Evolutionary conservation across 2,888 invertebrate species (phyloP), one percentile per base, ranked within the genome.

Genomic region (Aporophyla lueneburgensis): DNA sequence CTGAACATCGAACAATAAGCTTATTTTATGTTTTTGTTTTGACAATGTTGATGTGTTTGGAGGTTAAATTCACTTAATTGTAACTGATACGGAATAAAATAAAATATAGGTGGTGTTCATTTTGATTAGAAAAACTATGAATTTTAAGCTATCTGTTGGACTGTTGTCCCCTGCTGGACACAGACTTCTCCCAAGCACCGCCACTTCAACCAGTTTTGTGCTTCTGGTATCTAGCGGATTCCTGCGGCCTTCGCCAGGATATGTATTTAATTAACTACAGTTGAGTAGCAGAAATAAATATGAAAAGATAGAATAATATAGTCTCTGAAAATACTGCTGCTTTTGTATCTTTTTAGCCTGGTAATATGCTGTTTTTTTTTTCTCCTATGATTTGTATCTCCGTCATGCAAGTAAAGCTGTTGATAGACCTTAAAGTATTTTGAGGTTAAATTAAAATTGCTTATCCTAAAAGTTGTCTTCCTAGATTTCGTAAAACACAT

Each of bases 21-120:
- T 69, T 78, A 74, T 76, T 87, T 87, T 87, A 87, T 86, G 80
- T 85, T 82, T 87, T 82, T 86, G 87, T 87, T 86, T 85, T 86
- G 85, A 82, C 79, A 81, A 24, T 59, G 19, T 59, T 53, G 68
- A 27, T 69, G 46, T 70, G 61, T 81, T 79, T 79, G 76, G 72
- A 73, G 82, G 79, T 73, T 67, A 70, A 65, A 63, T 79, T 77
- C 43, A 56, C 69, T 56, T 67, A 86, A 80, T 83, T 74, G 58
- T 33, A 21, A 53, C 54, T 71, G 46, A 63, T 59, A 56, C 49
- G 61, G 53, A 68, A 84, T 51, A 59, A 73, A 72, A 56, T n/a
- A 66, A 78, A 79, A 75, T 76, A 71, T 46, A 81, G 40, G 71
- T 43, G 46, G 7, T 27, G 46, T 62, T n/a, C 27, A 70, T 59